Evolutionary conservation across 2,888 invertebrate species (phyloP).

Genomic region (Catocala nupta): DNA sequence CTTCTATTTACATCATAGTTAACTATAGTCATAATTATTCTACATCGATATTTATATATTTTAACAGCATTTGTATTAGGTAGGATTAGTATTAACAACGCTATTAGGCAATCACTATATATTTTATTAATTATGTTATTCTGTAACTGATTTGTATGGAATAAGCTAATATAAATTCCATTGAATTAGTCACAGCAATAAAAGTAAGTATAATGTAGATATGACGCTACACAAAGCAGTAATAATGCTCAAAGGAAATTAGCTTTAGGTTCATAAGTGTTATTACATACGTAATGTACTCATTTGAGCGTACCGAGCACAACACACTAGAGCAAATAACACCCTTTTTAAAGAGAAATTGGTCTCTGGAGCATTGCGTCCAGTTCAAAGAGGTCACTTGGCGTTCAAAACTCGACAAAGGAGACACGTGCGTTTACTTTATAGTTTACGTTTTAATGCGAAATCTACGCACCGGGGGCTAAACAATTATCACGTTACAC

Average conservation of each 20-base stretch:
- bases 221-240: slow-evolving; percentile 14
- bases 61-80: no score
- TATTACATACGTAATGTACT: slow-evolving; percentile 53
- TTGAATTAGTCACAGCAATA: slow-evolving; percentile 25
- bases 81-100: no score
- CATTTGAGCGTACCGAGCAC: slow-evolving; percentile 47
- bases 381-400: slow-evolving; percentile 63
- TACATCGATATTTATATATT: no score
- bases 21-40: no score
- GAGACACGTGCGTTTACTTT: slow-evolving; percentile 65
- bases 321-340: slow-evolving; percentile 65
- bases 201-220: slow-evolving; percentile 24
- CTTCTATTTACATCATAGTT: no score
- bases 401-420: slow-evolving; percentile 59
- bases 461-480: slow-evolving; percentile 58
- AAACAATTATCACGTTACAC: slow-evolving; percentile 64
- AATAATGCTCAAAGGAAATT: slow-evolving; percentile 45
- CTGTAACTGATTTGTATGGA: neutral
- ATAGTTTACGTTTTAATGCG: slow-evolving; percentile 70
- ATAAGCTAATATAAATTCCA: neutral
- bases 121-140: no score
- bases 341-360: slow-evolving; percentile 62
- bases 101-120: no score
- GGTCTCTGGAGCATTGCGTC: slow-evolving; percentile 55
- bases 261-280: slow-evolving; percentile 46